Evolutionary conservation across 1,140 invertebrate genomes (phyloP).

Genomic region (Laupala kohalensis): DNA sequence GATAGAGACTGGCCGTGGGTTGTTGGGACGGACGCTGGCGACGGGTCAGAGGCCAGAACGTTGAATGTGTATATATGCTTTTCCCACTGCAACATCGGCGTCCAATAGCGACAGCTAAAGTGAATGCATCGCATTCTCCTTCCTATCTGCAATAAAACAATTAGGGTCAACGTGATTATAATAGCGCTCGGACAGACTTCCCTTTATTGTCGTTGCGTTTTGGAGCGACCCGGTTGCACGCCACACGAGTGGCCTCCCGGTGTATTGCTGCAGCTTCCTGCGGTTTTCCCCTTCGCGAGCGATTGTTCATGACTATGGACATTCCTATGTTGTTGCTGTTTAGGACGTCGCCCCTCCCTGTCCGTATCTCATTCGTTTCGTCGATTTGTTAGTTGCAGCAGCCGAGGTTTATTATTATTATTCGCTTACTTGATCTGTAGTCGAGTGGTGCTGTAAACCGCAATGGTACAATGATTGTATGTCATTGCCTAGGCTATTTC

Average conservation of each 20-base stretch:
- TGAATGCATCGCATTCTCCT: background rate
- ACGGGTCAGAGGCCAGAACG: background rate
- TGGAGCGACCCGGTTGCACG: too few relatives aligned
- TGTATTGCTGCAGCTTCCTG: background rate
- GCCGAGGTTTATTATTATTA: too few relatives aligned
- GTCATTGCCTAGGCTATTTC: too few relatives aligned
- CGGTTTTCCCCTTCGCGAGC: background rate
- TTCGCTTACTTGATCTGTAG: too few relatives aligned
- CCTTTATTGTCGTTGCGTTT: background rate
- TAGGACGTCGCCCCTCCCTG: background rate
- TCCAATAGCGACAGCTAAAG: background rate
- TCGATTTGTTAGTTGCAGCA: too few relatives aligned
- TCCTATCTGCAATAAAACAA: background rate
- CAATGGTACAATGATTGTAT: too few relatives aligned
- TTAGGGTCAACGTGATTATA: background rate
- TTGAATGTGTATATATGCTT: background rate
- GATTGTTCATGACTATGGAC: background rate
- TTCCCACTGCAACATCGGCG: background rate
- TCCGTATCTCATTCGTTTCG: too few relatives aligned
- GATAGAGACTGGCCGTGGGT: too few relatives aligned
- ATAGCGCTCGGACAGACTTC: background rate
- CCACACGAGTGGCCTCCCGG: too few relatives aligned
- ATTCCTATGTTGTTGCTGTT: background rate
- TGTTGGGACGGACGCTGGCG: background rate
- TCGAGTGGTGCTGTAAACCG: too few relatives aligned